Percentiles rank a stretch among this genome's conserved stretches.
These are phyloP conservation scores for Orchestia grillus DNA, from an alignment of 1,140 invertebrate species.

Conservation along the genomic window DNA sequence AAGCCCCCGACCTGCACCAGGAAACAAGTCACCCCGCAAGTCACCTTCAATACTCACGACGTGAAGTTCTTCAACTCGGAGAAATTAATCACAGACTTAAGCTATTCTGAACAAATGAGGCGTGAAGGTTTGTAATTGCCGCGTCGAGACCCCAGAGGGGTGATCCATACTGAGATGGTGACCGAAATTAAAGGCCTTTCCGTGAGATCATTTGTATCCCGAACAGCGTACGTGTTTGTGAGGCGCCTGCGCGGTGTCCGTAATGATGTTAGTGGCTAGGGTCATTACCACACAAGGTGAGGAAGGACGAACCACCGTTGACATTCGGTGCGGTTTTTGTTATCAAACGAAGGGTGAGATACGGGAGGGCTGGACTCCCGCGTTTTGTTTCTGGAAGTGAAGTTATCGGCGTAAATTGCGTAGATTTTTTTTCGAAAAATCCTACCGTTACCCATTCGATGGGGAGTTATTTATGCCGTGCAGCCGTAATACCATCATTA, in stretches of 20 bases:
- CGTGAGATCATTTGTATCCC: background rate
- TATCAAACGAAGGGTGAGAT: background rate
- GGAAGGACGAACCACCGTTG: no score
- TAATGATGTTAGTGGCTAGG: background rate
- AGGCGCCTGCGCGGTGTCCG: background rate
- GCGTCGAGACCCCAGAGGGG: background rate
- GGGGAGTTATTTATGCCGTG: no score
- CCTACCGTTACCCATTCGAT: no score
- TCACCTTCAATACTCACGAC: background rate
- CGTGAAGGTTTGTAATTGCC: slow-evolving; percentile 21
- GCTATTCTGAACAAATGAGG: background rate
- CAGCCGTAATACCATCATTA: no score
- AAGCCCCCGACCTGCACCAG: background rate
- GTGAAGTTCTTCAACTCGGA: background rate
- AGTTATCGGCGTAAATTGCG: no score
- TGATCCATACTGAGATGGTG: slow-evolving; percentile 18
- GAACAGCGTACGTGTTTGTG: background rate
- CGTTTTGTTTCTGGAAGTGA: no score
- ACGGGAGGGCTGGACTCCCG: no score
- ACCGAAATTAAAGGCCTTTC: slow-evolving; percentile 36
- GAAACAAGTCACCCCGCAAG: background rate
- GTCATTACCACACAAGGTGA: background rate
- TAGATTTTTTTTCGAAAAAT: no score
- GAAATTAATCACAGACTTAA: background rate
- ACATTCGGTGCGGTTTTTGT: background rate